Base-by-base conservation (phyloP, 2,888 invertebrate genomes). In the Stegana nigrithorax region DNA sequence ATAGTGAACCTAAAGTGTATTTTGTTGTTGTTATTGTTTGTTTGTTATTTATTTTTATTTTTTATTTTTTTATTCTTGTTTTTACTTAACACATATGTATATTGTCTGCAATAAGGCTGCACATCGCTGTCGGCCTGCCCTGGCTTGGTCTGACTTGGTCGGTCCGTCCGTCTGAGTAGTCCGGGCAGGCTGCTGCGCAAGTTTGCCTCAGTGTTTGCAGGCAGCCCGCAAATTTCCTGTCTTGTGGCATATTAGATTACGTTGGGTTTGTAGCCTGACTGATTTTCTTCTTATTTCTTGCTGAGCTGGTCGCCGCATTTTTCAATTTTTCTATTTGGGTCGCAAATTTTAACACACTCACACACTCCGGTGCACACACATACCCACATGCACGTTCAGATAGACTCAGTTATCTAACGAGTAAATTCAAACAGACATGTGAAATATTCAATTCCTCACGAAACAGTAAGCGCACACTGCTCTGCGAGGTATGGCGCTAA, bases 361-460 rank as follows among this genome's bases (percentile, higher is more conserved):
- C 25, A 39, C 14, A 17, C 55, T 44, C 50, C 51, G 25, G 50
- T 14, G 65, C 64, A 36, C 60, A 65, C 65, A 67, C 72, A 72
- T 70, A 66, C 72, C 63, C 60, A 45, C 12, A 36, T 17, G 45
- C 10, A 45, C 21, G 19, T 36, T 36, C 12, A n/a, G 10, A n/a
- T 10, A n/a, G 36, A 10, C n/a, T 45, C 23, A 21, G 17, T 45
- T 53, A 19, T 27, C 53, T 53, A 47, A 25, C 47, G 47, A 70
- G 70, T 69, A 74, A 74, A 73, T 70, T 72, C 69, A 70, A 73
- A 72, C 73, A 72, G 72, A 74, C 68, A 73, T 73, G 72, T 73
- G 73, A 73, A 71, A 73, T 73, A 73, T 73, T 73, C 71, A 73
- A 73, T 73, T 73, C 72, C 69, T 73, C 73, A 73, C 71, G 65